These are phyloP conservation scores for Haliaeetus leucogaster DNA, from an alignment of 2,113 vertebrate species.

Conservation along the genomic window DNA sequence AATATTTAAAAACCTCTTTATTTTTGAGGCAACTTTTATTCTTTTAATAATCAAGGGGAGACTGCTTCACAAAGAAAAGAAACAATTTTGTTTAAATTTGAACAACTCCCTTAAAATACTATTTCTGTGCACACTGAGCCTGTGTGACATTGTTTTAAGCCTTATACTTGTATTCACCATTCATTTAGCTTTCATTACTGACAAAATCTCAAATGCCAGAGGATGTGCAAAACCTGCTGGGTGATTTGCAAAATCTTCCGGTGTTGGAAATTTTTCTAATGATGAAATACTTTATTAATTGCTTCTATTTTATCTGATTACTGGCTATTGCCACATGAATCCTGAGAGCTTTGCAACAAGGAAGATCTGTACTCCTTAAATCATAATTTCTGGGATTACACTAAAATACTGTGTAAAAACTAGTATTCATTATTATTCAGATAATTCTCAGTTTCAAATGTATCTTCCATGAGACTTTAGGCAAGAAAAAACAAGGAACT, in stretches of 20 bases:
- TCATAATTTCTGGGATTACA: background rate
- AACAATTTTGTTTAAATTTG: background rate
- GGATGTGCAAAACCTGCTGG: background rate
- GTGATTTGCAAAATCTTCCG: constrained; percentile 1
- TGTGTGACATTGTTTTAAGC: background rate
- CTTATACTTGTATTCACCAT: background rate
- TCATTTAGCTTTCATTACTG: background rate
- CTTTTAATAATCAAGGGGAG: background rate
- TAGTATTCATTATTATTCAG: background rate
- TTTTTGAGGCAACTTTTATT: background rate
- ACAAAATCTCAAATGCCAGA: background rate
- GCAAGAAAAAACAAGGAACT: background rate
- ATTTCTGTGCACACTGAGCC: background rate
- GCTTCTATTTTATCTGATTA: constrained; percentile 13
- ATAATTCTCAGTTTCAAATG: background rate
- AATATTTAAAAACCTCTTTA: background rate
- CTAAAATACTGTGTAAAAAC: background rate
- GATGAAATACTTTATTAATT: background rate
- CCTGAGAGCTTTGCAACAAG: background rate
- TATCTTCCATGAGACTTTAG: background rate
- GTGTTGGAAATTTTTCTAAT: background rate
- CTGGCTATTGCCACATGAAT: background rate
- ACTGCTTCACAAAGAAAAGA: background rate
- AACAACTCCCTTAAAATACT: background rate
- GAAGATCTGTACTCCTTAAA: background rate